Evolutionary conservation across 2,797 vertebrate species (phyloP).

Genomic region (Peromyscus aztecus): DNA sequence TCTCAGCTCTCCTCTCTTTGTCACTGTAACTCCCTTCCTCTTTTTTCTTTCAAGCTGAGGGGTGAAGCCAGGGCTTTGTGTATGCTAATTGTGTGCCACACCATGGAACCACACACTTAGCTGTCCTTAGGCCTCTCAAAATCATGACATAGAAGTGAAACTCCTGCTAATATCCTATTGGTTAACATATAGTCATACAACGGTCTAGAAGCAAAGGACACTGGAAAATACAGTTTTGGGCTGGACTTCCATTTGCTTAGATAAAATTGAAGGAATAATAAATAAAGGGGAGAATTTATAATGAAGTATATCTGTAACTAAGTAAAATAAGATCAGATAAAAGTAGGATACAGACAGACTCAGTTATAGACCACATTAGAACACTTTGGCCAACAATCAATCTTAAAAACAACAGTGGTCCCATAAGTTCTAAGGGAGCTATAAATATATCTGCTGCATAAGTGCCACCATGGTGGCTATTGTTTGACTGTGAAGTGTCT

Average conservation of each 20-base stretch:
- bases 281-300: not conserved
- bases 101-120: not conserved
- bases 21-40: not conserved
- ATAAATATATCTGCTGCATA: not conserved
- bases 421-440: not conserved
- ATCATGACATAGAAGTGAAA: not conserved
- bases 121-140: not conserved
- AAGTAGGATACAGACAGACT: not conserved
- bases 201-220: not conserved
- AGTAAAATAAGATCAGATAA: conserved; percentile 18
- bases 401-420: not conserved
- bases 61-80: not conserved
- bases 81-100: not conserved
- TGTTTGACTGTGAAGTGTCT: not conserved
- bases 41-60: not conserved
- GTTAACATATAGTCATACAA: not conserved
- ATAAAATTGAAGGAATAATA: conserved; percentile 33
- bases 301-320: not conserved
- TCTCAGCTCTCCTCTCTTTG: not conserved
- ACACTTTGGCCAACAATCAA: not conserved
- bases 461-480: not conserved
- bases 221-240: not conserved
- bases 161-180: not conserved
- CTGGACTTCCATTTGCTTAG: conserved; percentile 7
- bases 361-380: not conserved